Evolutionary conservation across 1,140 invertebrate genomes (phyloP).

Genomic region (Drosophila pandora): DNA sequence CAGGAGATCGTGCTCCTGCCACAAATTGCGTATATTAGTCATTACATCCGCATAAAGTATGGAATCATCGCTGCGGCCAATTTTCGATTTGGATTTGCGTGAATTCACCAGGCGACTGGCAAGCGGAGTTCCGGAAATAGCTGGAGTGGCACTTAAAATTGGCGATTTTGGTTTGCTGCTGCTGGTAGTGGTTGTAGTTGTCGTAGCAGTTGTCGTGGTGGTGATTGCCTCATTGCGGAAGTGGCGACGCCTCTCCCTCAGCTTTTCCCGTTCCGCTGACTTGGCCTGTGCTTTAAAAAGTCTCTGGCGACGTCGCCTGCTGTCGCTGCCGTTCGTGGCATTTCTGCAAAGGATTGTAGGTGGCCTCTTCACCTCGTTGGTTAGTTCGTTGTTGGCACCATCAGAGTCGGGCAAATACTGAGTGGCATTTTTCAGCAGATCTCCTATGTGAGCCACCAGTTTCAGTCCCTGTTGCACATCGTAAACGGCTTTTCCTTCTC

Average conservation of each 20-base stretch:
- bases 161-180: constrained; percentile 20
- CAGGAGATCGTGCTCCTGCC: constrained; percentile 60
- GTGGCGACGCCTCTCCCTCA: constrained; percentile 57
- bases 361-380: constrained; percentile 13
- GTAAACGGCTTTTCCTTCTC: constrained; percentile 11
- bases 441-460: constrained; percentile 61
- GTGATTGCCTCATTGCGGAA: constrained; percentile 67
- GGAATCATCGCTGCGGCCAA: constrained; percentile 56
- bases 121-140: constrained; percentile 67
- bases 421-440: constrained; percentile 66
- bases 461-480: constrained; percentile 58
- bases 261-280: constrained; percentile 43
- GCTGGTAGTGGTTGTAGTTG: constrained; percentile 26
- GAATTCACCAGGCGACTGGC: constrained; percentile 72
- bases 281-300: constrained; percentile 54
- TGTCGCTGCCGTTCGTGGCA: constrained; percentile 58
- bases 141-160: constrained; percentile 33
- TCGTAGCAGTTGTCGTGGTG: constrained; percentile 22
- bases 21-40: constrained; percentile 75
- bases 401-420: constrained; percentile 57
- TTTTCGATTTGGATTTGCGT: constrained; percentile 67
- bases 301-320: constrained; percentile 66
- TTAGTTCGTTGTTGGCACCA: constrained; percentile 23
- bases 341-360: not conserved
- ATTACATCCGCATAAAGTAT: constrained; percentile 80